phyloP scores from a whole-genome alignment of 2,888 invertebrate genomes.

The Sympetrum striolatum region DNA sequence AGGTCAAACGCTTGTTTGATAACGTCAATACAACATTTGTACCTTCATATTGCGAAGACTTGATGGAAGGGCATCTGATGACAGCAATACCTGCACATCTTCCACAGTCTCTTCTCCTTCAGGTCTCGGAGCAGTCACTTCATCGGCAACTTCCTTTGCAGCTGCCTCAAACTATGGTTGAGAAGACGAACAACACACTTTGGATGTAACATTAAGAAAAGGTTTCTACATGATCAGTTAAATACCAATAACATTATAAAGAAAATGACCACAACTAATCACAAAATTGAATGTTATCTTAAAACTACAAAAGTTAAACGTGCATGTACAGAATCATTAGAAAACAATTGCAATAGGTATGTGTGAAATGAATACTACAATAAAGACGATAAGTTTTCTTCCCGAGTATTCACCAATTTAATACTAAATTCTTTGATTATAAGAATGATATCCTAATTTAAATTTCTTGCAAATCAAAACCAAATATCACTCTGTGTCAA shows the following conservation, averaged over 20 bases:
- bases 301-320: neutral
- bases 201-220: too few species aligned
- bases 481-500: too few species aligned
- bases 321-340: neutral
- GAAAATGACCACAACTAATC: too few species aligned
- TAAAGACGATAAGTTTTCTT: too few species aligned
- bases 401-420: too few species aligned
- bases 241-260: too few species aligned
- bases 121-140: conserved; percentile 91
- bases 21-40: conserved; percentile 48
- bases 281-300: neutral
- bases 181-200: too few species aligned
- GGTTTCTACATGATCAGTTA: too few species aligned
- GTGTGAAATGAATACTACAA: neutral
- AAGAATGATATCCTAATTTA: too few species aligned
- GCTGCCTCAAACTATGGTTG: conserved; percentile 83
- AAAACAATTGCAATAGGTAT: too few species aligned
- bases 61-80: conserved; percentile 82
- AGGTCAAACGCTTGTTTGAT: neutral
- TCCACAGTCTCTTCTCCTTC: conserved; percentile 88
- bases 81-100: conserved; percentile 90
- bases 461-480: too few species aligned
- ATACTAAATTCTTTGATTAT: too few species aligned
- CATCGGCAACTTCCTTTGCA: conserved; percentile 95
- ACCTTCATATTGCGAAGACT: conserved; percentile 87